Conservation (phyloP, 2,888 invertebrate species). For the Netelia fuscicornis region DNA sequence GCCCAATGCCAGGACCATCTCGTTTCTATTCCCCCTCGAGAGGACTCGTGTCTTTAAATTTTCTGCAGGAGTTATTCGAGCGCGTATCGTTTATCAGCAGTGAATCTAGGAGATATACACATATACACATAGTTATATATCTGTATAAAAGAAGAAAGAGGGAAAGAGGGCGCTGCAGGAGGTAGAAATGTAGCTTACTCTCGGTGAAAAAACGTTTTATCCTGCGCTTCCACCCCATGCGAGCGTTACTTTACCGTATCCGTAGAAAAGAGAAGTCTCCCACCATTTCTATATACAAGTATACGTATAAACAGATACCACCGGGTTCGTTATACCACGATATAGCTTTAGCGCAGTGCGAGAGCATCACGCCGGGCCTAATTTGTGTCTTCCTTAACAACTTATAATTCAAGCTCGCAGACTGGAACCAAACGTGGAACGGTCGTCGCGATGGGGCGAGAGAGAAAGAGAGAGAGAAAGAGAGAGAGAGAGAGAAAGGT, state of each 20-base stretch:
- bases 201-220: conserved; percentile 67
- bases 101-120: conserved; percentile 41
- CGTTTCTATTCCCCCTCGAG: conserved; percentile 26
- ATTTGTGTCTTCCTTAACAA: conserved; percentile 84
- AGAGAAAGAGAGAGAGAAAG: background rate
- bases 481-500: conserved; percentile 68
- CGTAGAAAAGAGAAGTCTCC: conserved; percentile 39
- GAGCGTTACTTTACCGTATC: conserved; percentile 43
- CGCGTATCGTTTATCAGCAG: conserved; percentile 65
- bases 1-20: conserved; percentile 11
- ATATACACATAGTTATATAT: too few relatives aligned
- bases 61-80: conserved; percentile 67
- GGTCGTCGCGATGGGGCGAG: conserved; percentile 33
- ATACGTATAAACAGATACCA: conserved; percentile 16
- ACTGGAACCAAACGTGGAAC: conserved; percentile 83
- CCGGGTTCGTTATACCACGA: conserved; percentile 19
- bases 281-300: background rate
- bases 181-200: conserved; percentile 54
- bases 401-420: conserved; percentile 85
- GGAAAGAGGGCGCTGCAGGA: conserved; percentile 34
- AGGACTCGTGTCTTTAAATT: conserved; percentile 67
- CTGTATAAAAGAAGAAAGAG: conserved; percentile 28
- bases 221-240: conserved; percentile 50
- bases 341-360: conserved; percentile 46
- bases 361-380: conserved; percentile 75